Base-by-base conservation (phyloP, 1,140 invertebrate genomes). In the Brachionus asplanchnoidis region DNA sequence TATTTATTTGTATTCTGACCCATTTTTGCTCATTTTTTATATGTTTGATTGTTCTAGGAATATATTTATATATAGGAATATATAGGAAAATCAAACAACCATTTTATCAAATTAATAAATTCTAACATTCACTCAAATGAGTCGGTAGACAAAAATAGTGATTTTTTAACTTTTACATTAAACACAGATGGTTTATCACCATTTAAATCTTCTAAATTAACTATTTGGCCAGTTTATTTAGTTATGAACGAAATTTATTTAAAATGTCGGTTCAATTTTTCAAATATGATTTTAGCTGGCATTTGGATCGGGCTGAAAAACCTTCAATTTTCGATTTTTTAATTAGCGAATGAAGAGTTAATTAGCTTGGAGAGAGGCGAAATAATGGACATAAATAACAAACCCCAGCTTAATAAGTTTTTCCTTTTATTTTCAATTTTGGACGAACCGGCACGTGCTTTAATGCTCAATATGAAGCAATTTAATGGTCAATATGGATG, bases 201-300 rank as follows among this genome's bases (percentile, higher is more conserved):
- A 6, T 73, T 73, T n/a, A 73, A 73, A 20, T 73, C 68, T 17
- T 73, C 68, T 36, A 73, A 73, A 14, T 17, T 8, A 20, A 14
- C 32, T 36, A 36, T 73, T 73, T 73, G 68, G 68, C 68, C 36
- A 32, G 17, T 73, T n/a, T 73, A 73, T 73, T 20, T 73, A 40
- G 36, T 42, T 9, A 0, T 42, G 14, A 73, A 73, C 20, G 9
- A 73, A 42, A 3, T 73, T 9, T 14, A 73, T 20, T 8, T 42
- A 36, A 14, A 40, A 36, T 23, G 36, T n/a, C 9, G 66, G n/a
- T 70, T 32, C n/a, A 70, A 32, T 28, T 70, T 70, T n/a, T 32
- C 23, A 14, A 70, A 70, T 70, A 36, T 70, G n/a, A 70, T 70
- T 28, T 70, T 70, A 70, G 66, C 66, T 11, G 68, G 68, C 20